Evolutionary conservation across 2,113 vertebrate species (phyloP), one percentile per base, ranked within the genome.

Genomic region (Larimichthys crocea): DNA sequence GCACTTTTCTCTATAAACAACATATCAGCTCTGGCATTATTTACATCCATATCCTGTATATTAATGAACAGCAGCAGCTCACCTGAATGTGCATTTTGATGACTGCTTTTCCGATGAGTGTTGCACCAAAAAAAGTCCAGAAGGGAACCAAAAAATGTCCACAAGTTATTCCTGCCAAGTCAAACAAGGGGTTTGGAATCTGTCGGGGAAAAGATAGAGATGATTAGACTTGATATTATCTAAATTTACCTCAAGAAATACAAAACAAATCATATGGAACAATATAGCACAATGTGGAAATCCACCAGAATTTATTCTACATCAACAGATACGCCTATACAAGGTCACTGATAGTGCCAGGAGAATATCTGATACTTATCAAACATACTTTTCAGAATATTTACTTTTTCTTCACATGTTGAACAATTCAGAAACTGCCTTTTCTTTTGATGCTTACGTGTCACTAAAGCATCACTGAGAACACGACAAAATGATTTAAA

Each of bases 41-140:
- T 56, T 20, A 48, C 22, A 74, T n/a, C 0, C 5, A 29, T 66
- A 35, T 35, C 7, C 35, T 35, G 60, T 35, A 20, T 35, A 53
- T 31, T 4, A 20, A 26, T 67, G 7, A 60, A 66, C 1, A 15
- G 60, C 31, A 49, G 60, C 42, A 53, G 22, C 95, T 97, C 94
- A 96, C 97, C 96, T 97, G 96, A 90, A 97, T 96, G 87, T 97
- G 96, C 96, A 96, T 97, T 93, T 97, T 99, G 84, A 97, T 94
- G 64, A 98, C 91, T 16, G 96, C 96, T 95, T 97, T 98, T 56
- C 96, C 96, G 76, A 97, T 95, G 29, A 97, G 86, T 1, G 96
- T 97, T n/a, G 96, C 96, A 70, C 96, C 96, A 80, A 97, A 97
- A 93, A 97, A 97, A 26, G 96, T 97, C 96, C 97, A 98, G 87